Conservation (phyloP, 2,888 invertebrate genomes). For the Notocelia uddmanniana region DNA sequence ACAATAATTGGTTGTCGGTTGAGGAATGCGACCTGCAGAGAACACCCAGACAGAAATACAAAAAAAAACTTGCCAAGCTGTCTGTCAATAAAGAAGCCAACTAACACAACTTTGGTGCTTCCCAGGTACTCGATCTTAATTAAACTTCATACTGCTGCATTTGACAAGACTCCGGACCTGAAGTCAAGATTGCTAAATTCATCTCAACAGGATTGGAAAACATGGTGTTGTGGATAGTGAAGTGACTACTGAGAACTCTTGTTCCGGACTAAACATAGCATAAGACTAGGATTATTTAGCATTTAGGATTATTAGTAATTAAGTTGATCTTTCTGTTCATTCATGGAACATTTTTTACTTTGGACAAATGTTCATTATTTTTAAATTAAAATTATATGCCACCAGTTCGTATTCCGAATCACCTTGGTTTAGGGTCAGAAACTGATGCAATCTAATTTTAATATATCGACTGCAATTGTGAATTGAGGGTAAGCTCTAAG, state of each 20-base stretch:
- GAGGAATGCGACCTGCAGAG: too few relatives aligned
- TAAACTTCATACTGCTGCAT: conserved; percentile 76
- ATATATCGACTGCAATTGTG: conserved; percentile 55
- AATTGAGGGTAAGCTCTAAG: conserved; percentile 65
- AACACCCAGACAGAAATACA: too few relatives aligned
- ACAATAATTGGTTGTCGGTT: too few relatives aligned
- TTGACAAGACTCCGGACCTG: conserved; percentile 70
- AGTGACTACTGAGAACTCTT: conserved; percentile 75
- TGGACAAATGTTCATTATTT: conserved; percentile 60
- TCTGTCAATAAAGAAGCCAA: too few relatives aligned
- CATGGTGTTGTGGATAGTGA: conserved; percentile 79
- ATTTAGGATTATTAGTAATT: conserved; percentile 80
- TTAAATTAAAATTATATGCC: conserved; percentile 61
- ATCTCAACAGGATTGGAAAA: conserved; percentile 67
- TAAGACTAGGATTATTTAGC: conserved; percentile 78
- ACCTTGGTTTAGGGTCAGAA: conserved; percentile 49
- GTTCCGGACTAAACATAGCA: conserved; percentile 76
- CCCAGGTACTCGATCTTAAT: conserved; percentile 57
- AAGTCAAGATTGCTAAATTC: conserved; percentile 69
- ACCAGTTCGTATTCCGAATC: conserved; percentile 50
- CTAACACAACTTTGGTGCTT: conserved; percentile 40
- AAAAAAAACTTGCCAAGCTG: too few relatives aligned
- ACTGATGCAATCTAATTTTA: conserved; percentile 64
- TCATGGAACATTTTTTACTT: conserved; percentile 71
- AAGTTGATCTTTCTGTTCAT: conserved; percentile 75